Evolutionary conservation across 2,888 invertebrate genomes (phyloP).

Genomic region (Xestobium rufovillosum): DNA sequence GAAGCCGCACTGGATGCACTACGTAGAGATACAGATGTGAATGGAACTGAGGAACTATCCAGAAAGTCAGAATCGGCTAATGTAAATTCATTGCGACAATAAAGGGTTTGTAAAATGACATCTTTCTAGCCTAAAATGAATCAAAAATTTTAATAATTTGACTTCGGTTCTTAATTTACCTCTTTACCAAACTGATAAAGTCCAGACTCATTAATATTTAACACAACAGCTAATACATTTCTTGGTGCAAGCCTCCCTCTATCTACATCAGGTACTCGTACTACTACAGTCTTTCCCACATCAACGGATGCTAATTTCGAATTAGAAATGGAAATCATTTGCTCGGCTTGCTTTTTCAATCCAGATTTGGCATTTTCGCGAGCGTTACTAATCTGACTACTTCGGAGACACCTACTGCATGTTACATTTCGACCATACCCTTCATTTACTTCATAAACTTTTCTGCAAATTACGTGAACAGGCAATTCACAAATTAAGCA

Average conservation of each 20-base stretch:
- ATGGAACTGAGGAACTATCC: conserved; percentile 11
- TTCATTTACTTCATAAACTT: too few relatives aligned
- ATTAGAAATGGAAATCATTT: too few relatives aligned
- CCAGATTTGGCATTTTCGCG: too few relatives aligned
- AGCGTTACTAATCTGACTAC: too few relatives aligned
- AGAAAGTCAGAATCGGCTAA: conserved; percentile 14
- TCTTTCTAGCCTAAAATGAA: conserved; percentile 12
- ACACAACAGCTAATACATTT: conserved; percentile 13
- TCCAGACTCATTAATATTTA: conserved; percentile 12
- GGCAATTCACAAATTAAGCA: conserved; percentile 14
- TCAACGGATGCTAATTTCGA: conserved; percentile 12
- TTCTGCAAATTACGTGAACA: too few relatives aligned
- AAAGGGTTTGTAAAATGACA: conserved; percentile 12
- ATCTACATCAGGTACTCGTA: too few relatives aligned
- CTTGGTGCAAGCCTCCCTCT: too few relatives aligned
- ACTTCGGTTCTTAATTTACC: conserved; percentile 3
- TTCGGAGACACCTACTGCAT: conserved; percentile 5
- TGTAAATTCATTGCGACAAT: conserved; percentile 15
- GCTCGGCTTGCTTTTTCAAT: too few relatives aligned
- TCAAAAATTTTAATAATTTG: conserved; percentile 8
- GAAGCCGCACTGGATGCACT: conserved; percentile 10
- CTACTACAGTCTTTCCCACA: conserved; percentile 12
- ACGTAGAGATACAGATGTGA: conserved; percentile 11
- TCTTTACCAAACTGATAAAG: conserved; percentile 14
- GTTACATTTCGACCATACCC: too few relatives aligned